These are phyloP conservation scores for Eudyptes chrysolophus DNA, from an alignment of 2,113 vertebrate genomes.

Conservation along the genomic window DNA sequence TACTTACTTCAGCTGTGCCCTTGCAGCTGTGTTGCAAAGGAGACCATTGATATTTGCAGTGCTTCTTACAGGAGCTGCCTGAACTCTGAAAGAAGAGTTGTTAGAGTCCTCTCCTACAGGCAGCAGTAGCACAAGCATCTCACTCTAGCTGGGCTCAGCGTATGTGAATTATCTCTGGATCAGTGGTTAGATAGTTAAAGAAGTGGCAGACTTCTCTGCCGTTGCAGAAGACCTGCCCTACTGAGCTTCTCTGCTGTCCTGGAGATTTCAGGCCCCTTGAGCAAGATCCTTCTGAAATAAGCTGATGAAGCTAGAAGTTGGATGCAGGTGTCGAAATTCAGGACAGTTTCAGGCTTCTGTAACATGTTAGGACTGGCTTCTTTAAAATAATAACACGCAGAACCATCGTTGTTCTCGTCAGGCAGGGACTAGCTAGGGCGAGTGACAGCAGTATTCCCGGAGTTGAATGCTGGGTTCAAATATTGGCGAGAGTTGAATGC, in stretches of 20 bases:
- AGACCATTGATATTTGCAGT: background rate
- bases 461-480: background rate
- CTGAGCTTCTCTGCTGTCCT: background rate
- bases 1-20: background rate
- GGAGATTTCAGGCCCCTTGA: background rate
- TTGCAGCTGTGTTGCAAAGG: background rate
- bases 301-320: background rate
- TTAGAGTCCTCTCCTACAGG: background rate
- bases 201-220: background rate
- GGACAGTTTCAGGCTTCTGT: background rate
- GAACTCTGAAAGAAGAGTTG: background rate
- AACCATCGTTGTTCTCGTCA: background rate
- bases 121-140: background rate
- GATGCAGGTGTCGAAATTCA: background rate
- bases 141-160: background rate
- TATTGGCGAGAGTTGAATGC: background rate
- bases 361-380: background rate
- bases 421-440: background rate
- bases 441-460: background rate
- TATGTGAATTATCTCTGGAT: background rate
- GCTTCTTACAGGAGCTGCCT: background rate
- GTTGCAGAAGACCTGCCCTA: background rate
- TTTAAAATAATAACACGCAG: background rate
- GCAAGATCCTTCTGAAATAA: background rate
- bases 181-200: background rate